A percentile compares a stretch with the other conserved stretches of the same genome.
phyloP scores from a whole-genome alignment of 2,797 vertebrate genomes.

The Odontamblyopus lacepedii region DNA sequence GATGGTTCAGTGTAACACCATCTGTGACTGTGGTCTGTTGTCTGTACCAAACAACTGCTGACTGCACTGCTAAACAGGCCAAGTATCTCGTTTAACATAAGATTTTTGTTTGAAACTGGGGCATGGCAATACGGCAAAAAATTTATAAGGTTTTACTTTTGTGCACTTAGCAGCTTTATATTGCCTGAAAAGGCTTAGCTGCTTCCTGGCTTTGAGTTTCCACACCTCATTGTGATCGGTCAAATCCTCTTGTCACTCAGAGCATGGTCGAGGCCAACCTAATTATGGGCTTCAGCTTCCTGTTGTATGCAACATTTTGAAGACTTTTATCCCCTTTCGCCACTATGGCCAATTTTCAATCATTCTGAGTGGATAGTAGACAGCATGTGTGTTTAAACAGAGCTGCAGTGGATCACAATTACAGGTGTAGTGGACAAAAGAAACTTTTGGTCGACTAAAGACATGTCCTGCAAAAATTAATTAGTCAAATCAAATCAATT shows the following conservation, averaged over 20 bases:
- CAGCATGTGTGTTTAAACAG: neutral
- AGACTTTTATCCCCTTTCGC: too few relatives aligned
- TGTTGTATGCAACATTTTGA: too few relatives aligned
- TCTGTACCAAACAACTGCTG: neutral
- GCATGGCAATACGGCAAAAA: neutral
- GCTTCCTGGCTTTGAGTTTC: too few relatives aligned
- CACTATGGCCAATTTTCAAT: too few relatives aligned
- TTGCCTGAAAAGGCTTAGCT: neutral
- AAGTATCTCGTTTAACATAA: neutral
- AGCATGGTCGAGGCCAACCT: neutral
- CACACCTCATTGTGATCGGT: too few relatives aligned
- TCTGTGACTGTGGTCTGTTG: neutral
- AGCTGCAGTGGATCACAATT: neutral
- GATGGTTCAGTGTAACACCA: slow-evolving; percentile 4
- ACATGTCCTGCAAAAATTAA: neutral
- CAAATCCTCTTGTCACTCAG: neutral
- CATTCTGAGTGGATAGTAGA: neutral
- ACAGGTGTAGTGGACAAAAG: neutral
- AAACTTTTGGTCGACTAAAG: neutral
- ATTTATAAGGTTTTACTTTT: neutral
- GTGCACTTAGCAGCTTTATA: neutral
- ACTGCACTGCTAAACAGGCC: neutral
- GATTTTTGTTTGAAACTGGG: neutral
- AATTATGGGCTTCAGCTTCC: neutral
- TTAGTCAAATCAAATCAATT: neutral